Evolutionary conservation across 1,140 invertebrate genomes (phyloP).

Genomic region (Whitmania pigra): DNA sequence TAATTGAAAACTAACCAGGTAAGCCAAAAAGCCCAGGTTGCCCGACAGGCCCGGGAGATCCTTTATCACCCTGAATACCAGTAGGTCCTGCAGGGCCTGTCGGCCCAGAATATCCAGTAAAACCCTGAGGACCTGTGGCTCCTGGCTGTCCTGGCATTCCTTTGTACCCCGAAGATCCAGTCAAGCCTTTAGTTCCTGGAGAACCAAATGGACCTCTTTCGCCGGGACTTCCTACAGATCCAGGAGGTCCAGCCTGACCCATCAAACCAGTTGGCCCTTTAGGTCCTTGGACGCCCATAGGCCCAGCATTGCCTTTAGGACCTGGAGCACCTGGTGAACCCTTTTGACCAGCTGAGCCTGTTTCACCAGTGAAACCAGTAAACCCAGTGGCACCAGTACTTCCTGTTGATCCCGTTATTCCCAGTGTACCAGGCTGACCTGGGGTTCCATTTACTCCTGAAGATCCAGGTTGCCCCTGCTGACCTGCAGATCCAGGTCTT

Average conservation of each 20-base stretch:
- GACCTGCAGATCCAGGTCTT: background rate
- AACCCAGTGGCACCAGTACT: constrained; percentile 2
- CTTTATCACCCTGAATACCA: constrained; percentile 16
- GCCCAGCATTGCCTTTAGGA: constrained; percentile 5
- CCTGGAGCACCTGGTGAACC: constrained; percentile 9
- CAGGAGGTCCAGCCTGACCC: constrained; percentile 8
- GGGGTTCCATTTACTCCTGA: background rate
- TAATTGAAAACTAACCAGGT: constrained; percentile 1
- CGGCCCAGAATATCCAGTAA: constrained; percentile 11
- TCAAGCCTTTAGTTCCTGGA: constrained; percentile 8
- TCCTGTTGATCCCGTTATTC: constrained; percentile 6
- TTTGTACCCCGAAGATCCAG: background rate
- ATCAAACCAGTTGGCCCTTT: constrained; percentile 1
- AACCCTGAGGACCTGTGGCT: background rate
- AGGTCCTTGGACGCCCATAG: constrained; percentile 10
- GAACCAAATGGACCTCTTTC: background rate
- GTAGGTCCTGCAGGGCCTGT: constrained; percentile 14
- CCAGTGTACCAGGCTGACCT: background rate
- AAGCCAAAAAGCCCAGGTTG: constrained; percentile 5
- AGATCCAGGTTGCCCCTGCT: constrained; percentile 3
- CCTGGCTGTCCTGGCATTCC: constrained; percentile 16
- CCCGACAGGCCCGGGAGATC: constrained; percentile 17
- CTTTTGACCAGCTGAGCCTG: background rate
- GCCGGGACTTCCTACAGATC: constrained; percentile 11
- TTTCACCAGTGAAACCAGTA: constrained; percentile 6